Evolutionary conservation across 2,888 invertebrate species (phyloP).

Genomic region (Parapristionchus giblindavisi): DNA sequence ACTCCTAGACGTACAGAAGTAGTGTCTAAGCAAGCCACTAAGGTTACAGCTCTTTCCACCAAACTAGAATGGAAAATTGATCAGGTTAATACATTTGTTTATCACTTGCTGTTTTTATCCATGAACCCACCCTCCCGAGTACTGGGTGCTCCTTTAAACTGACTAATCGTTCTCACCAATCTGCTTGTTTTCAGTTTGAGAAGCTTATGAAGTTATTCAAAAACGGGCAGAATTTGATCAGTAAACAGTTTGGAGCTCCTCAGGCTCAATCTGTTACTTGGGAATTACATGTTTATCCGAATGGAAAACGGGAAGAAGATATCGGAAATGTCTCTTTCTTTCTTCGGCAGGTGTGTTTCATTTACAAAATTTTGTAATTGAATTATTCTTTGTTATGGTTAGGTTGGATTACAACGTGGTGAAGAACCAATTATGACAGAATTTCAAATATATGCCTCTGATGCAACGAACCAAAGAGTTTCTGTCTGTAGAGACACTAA

Average conservation of each 20-base stretch:
- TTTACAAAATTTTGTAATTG: background rate
- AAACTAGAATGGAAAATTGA: constrained; percentile 67
- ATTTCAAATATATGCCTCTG: constrained; percentile 66
- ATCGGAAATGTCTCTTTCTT: constrained; percentile 65
- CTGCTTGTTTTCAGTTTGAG: constrained; percentile 54
- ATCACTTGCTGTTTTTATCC: background rate
- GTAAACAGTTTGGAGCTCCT: constrained; percentile 60
- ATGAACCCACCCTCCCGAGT: background rate
- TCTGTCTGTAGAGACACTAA: constrained; percentile 68
- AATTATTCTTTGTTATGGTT: background rate
- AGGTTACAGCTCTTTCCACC: constrained; percentile 63
- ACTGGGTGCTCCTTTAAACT: background rate
- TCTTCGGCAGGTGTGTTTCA: constrained; percentile 56
- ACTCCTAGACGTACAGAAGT: constrained; percentile 54
- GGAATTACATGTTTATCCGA: constrained; percentile 68
- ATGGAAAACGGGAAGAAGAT: constrained; percentile 68
- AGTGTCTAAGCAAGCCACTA: constrained; percentile 60
- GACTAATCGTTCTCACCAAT: background rate
- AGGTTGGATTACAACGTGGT: constrained; percentile 53
- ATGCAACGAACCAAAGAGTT: constrained; percentile 53
- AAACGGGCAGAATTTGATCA: constrained; percentile 63
- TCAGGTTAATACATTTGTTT: constrained; percentile 44
- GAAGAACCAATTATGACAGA: constrained; percentile 68
- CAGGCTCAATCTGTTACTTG: constrained; percentile 63
- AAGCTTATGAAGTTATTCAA: constrained; percentile 66